Percentiles rank a stretch among this genome's conserved stretches.
These are phyloP conservation scores for Corynorhinus townsendii DNA, from an alignment of 2,113 vertebrate genomes.

Conservation along the genomic window DNA sequence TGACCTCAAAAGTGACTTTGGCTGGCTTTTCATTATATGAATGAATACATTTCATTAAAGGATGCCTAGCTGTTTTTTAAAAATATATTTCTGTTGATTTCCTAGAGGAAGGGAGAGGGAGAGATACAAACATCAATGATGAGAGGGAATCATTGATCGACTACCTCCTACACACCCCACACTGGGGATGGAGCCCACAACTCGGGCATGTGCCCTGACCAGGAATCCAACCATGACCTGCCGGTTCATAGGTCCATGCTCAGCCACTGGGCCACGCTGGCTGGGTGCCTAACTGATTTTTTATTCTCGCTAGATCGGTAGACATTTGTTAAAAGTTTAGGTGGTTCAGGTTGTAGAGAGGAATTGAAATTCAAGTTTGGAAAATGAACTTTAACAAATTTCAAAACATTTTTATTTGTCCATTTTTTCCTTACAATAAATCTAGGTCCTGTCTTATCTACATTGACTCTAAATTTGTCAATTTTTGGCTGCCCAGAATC, in stretches of 20 bases:
- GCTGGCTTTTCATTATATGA: constrained; percentile 40
- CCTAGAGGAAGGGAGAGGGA: no score
- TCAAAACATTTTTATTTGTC: background rate
- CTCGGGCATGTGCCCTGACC: no score
- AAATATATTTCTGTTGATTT: no score
- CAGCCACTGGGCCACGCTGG: no score
- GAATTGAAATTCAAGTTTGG: background rate
- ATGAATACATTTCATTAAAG: background rate
- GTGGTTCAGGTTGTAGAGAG: background rate
- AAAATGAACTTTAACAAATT: constrained; percentile 8
- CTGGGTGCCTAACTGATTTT: background rate
- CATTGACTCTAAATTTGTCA: background rate
- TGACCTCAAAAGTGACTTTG: constrained; percentile 10
- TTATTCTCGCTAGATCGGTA: constrained; percentile 20
- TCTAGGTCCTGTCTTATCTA: background rate
- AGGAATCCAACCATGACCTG: no score
- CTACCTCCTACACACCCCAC: no score
- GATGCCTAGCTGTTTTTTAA: background rate
- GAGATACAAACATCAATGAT: no score
- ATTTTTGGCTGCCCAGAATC: background rate
- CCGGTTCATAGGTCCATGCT: no score
- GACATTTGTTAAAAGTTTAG: background rate
- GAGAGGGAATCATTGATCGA: no score
- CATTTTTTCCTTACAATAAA: background rate
- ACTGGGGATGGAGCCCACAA: no score